A percentile compares a stretch with the other conserved stretches of the same genome.
Conservation (phyloP, 2,113 vertebrate genomes). For the Gasterosteus aculeatus region DNA sequence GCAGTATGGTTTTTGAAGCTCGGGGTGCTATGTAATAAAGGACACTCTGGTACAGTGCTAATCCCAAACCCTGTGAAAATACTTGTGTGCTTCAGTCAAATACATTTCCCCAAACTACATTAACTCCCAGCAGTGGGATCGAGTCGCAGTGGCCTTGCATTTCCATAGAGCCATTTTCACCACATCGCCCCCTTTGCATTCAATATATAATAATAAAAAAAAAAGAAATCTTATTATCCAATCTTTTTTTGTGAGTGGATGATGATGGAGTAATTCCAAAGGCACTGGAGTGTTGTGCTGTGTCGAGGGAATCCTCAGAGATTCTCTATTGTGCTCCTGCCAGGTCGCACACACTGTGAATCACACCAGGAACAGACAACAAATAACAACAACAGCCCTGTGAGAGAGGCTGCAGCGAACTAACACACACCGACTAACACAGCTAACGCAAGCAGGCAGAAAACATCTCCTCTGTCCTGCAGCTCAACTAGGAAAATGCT, state of each 20-base stretch:
- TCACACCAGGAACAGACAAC: slow-evolving; percentile 73
- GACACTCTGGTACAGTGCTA: slow-evolving; percentile 80
- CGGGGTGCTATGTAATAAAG: slow-evolving; percentile 78
- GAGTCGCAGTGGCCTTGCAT: slow-evolving; percentile 64
- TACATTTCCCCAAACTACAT: slow-evolving; percentile 78
- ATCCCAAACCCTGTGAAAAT: slow-evolving; percentile 81
- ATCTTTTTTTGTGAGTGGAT: slow-evolving; percentile 65
- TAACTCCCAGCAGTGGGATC: slow-evolving; percentile 76
- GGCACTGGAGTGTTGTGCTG: slow-evolving; percentile 63
- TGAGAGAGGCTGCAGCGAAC: slow-evolving; percentile 62
- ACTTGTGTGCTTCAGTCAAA: slow-evolving; percentile 73
- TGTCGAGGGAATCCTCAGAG: slow-evolving; percentile 70
- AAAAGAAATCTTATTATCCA: slow-evolving; percentile 74
- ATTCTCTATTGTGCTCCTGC: slow-evolving; percentile 73
- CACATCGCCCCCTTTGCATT: slow-evolving; percentile 72
- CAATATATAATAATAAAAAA: slow-evolving; percentile 55
- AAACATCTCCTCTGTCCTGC: slow-evolving; percentile 11
- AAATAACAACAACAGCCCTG: slow-evolving; percentile 69
- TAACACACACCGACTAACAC: slow-evolving; percentile 31
- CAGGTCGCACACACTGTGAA: slow-evolving; percentile 73
- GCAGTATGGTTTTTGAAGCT: slow-evolving; percentile 82
- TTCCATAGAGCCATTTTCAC: slow-evolving; percentile 73
- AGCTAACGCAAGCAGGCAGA: slow-evolving; percentile 18
- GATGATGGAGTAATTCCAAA: slow-evolving; percentile 78
- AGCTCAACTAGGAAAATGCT: slow-evolving; percentile 29